Percentiles rank a stretch among this genome's conserved stretches.
Evolutionary conservation across 2,888 invertebrate genomes (phyloP).

Genomic region (Synergus gifuensis): DNA sequence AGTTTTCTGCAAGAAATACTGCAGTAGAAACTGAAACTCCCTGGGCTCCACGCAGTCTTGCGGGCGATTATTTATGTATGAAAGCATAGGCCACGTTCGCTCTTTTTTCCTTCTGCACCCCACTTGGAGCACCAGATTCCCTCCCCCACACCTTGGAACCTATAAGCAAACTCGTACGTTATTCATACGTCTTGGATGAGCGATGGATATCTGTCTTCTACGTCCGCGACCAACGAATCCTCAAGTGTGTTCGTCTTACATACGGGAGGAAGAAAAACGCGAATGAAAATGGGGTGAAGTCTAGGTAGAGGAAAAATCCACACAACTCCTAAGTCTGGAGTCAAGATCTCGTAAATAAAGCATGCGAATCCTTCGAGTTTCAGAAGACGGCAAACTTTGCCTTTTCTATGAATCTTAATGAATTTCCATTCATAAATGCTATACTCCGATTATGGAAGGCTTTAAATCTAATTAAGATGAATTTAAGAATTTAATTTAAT

Average conservation of each 20-base stretch:
- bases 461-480: not conserved
- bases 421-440: not conserved
- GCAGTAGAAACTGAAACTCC: constrained; percentile 62
- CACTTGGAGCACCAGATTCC: constrained; percentile 43
- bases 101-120: constrained; percentile 43
- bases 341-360: not conserved
- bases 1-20: constrained; percentile 43
- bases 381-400: not conserved
- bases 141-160: constrained; percentile 44
- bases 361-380: not conserved
- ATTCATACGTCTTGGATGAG: constrained; percentile 68
- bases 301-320: not conserved
- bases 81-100: constrained; percentile 46
- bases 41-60: constrained; percentile 48
- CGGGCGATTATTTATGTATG: constrained; percentile 68
- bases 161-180: constrained; percentile 65
- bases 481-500: not conserved
- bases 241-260: constrained; percentile 17
- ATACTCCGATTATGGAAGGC: not conserved
- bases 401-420: constrained; percentile 7
- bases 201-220: constrained; percentile 66
- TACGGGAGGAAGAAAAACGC: not conserved
- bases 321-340: not conserved
- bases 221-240: constrained; percentile 49
- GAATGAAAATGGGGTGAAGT: constrained; percentile 3